Evolutionary conservation across 2,888 invertebrate genomes (phyloP).

Genomic region (Micoletzkya japonica): DNA sequence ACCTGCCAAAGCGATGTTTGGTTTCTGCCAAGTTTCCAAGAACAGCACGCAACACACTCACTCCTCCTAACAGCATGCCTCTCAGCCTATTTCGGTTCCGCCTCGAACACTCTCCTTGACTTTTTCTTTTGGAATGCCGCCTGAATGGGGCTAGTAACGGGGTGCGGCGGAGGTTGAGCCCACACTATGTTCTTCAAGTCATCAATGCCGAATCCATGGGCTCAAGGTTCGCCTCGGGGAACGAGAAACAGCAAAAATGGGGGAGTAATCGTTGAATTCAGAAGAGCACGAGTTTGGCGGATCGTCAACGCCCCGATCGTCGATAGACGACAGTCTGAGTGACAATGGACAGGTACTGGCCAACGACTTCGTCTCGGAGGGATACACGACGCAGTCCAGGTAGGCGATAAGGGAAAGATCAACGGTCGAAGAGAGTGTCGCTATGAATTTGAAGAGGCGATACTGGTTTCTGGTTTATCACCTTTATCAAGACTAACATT

Average conservation of each 20-base stretch:
- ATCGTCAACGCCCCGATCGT: constrained; percentile 53
- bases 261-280: constrained; percentile 34
- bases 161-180: neutral
- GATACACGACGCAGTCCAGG: constrained; percentile 55
- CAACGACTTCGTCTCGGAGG: constrained; percentile 61
- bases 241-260: neutral
- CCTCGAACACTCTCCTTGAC: neutral
- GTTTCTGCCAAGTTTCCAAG: too few species aligned
- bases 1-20: too few species aligned
- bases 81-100: neutral
- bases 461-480: too few species aligned
- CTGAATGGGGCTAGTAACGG: neutral
- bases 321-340: constrained; percentile 50
- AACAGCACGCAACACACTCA: too few species aligned
- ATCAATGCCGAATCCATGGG: neutral
- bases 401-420: too few species aligned
- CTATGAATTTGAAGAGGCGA: too few species aligned
- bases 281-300: constrained; percentile 58
- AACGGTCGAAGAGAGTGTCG: too few species aligned
- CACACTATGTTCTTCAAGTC: too few species aligned
- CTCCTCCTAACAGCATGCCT: too few species aligned
- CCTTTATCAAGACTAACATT: too few species aligned
- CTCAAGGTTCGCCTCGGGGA: neutral
- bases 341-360: constrained; percentile 57
- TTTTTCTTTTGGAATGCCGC: constrained; percentile 22